Base-by-base conservation (phyloP, 2,797 vertebrate genomes). In the Siniperca undulata region DNA sequence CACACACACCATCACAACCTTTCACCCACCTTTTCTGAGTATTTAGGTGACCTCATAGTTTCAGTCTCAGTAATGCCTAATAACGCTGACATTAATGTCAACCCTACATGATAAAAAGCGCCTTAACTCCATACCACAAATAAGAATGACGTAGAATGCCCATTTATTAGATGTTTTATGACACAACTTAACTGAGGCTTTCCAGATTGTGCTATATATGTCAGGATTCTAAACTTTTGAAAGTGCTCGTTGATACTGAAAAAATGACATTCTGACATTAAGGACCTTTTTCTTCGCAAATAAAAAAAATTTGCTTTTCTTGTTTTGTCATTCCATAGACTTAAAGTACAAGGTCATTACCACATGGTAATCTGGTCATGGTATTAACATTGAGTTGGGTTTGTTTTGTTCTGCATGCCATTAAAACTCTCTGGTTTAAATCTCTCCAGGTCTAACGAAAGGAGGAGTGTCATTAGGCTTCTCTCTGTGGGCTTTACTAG, bases 391-490 rank as follows among this genome's bases (percentile, higher is more conserved):
- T 67, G 74, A 87, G 70, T 64, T 69, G 30, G 52, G 40, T 85
- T 86, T 81, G 40, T 88, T 90, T 77, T 79, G 74, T 72, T 83
- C 42, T 64, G 60, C 56, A 72, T 24, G 65, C 58, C 56, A 55
- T 82, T 88, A 73, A 81, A 86, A 72, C 78, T 69, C 48, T 20
- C 69, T 86, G 83, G 27, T 84, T 81, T 80, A 85, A 90, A 83
- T 74, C 81, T 83, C 78, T 65, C 22, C 58, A 40, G 40, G 74
- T 78, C 66, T 65, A 50, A 69, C 44, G 16, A 85, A 67, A 70
- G 59, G 10, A 78, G 13, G 10, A 74, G 74, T 89, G 82, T 84
- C 73, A 70, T 79, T 84, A 85, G 70, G 68, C 46, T 74, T 68
- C 53, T 74, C 72, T 65, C 50, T 73, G 55, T 66, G 74, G 48